Evolutionary conservation across 2,888 invertebrate species (phyloP).

Genomic region (Drosophila prostipennis): DNA sequence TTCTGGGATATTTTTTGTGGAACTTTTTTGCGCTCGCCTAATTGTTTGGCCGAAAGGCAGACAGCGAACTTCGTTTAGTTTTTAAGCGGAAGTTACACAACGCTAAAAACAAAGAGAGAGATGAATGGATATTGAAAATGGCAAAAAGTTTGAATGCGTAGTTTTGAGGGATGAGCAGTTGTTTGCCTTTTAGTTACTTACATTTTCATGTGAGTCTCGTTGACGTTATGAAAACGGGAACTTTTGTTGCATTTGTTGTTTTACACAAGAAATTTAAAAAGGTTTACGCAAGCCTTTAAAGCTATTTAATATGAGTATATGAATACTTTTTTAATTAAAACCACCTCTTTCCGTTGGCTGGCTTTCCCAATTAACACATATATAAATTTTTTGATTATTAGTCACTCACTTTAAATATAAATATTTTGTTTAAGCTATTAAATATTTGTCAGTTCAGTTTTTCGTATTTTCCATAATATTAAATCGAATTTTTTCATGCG

Average conservation of each 20-base stretch:
- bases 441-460: background rate
- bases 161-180: background rate
- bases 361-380: too few relatives aligned
- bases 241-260: background rate
- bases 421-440: background rate
- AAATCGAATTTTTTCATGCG: background rate
- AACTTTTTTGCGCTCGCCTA: constrained; percentile 14
- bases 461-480: background rate
- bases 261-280: background rate
- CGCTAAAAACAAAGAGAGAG: background rate
- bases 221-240: background rate
- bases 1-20: background rate
- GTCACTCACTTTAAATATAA: background rate
- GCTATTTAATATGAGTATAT: background rate
- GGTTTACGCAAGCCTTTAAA: background rate
- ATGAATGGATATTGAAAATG: background rate
- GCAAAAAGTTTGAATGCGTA: background rate
- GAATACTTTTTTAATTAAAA: background rate
- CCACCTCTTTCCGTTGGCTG: background rate
- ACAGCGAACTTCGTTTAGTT: constrained; percentile 8
- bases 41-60: constrained; percentile 30
- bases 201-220: background rate
- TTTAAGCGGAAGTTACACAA: constrained; percentile 24
- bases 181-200: constrained; percentile 24
- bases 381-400: background rate